phyloP scores from a whole-genome alignment of 2,113 vertebrate genomes.

The Phalacrocorax aristotelis region DNA sequence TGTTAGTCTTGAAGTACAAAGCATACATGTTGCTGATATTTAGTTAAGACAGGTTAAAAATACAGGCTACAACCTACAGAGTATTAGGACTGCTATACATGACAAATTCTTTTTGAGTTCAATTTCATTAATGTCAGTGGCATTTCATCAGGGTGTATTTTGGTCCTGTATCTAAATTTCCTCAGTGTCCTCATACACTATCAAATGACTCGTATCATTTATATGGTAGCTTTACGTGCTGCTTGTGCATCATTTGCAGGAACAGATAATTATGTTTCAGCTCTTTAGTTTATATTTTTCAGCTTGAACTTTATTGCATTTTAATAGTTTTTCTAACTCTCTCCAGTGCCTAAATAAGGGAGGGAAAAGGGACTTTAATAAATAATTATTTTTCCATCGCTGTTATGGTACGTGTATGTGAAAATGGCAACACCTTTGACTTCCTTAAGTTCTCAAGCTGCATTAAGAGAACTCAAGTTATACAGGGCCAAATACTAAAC shows the following conservation, averaged over 20 bases:
- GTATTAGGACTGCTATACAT: no score
- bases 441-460: neutral
- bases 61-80: neutral
- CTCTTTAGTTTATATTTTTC: constrained; percentile 39
- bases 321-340: constrained; percentile 11
- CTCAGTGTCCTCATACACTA: neutral
- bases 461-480: neutral
- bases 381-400: neutral
- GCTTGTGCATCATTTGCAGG: neutral
- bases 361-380: neutral
- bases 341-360: neutral
- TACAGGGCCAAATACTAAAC: neutral
- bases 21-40: neutral
- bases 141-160: neutral
- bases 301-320: constrained; percentile 25
- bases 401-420: neutral
- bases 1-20: neutral
- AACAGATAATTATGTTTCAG: constrained; percentile 29
- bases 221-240: constrained; percentile 3
- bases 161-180: neutral
- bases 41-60: neutral
- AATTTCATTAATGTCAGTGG: neutral
- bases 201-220: constrained; percentile 10
- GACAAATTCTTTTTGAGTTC: neutral
- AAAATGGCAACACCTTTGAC: neutral